These are phyloP conservation scores for Calidris pygmaea DNA, from an alignment of 2,113 vertebrate species.

Conservation along the genomic window DNA sequence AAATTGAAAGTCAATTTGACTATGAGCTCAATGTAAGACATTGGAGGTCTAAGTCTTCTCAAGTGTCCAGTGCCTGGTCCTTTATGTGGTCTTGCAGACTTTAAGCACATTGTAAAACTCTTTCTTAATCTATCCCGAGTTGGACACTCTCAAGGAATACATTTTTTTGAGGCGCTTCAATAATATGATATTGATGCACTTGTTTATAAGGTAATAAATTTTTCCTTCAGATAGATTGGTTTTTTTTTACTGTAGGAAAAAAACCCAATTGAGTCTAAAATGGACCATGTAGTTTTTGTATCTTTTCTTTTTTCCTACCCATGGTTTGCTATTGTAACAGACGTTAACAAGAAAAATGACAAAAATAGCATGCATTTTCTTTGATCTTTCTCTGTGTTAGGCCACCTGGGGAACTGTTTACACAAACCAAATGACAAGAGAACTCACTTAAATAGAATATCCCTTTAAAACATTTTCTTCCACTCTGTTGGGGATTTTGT, in stretches of 20 bases:
- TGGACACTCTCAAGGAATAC: neutral
- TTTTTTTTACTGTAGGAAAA: neutral
- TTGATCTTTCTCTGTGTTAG: neutral
- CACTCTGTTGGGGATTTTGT: neutral
- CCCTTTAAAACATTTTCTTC: neutral
- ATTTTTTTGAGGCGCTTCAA: neutral
- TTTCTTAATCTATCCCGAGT: neutral
- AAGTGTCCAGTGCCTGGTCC: neutral
- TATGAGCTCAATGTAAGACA: neutral
- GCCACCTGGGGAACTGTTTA: neutral
- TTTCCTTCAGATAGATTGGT: neutral
- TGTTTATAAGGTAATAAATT: neutral
- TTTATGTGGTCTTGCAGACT: neutral
- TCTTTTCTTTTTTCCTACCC: neutral
- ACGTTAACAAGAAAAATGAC: neutral
- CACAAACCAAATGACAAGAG: neutral
- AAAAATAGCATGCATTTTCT: neutral
- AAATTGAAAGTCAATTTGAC: neutral
- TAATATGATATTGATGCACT: neutral
- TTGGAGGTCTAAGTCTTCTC: fast-evolving
- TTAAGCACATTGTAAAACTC: neutral
- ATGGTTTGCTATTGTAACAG: neutral
- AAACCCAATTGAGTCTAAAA: neutral
- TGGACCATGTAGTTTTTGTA: neutral
- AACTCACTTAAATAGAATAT: neutral